These are phyloP conservation scores for Pammene aurita DNA, from an alignment of 2,888 invertebrate genomes.

Conservation along the genomic window DNA sequence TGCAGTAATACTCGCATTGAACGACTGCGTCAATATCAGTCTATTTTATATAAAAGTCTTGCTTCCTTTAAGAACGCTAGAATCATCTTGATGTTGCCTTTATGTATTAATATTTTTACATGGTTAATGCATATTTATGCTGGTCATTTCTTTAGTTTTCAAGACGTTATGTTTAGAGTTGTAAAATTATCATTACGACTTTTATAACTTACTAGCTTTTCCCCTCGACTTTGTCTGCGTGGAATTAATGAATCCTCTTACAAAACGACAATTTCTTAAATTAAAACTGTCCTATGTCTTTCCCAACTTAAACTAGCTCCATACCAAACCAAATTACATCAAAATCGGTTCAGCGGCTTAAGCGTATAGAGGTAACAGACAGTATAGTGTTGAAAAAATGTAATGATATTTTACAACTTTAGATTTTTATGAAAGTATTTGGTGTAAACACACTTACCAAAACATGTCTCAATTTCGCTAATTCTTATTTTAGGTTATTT, in stretches of 20 bases:
- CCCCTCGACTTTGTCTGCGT: too few species aligned
- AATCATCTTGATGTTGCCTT: constrained; percentile 7
- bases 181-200: neutral
- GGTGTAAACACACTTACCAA: constrained; percentile 26
- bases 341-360: too few species aligned
- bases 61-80: constrained; percentile 30
- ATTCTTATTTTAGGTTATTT: constrained; percentile 41
- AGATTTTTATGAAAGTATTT: neutral
- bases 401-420: neutral
- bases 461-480: constrained; percentile 39
- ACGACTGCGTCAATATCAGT: neutral
- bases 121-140: neutral
- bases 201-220: too few species aligned
- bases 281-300: too few species aligned
- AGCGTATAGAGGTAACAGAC: too few species aligned
- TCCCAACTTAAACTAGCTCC: too few species aligned
- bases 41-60: neutral
- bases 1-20: too few species aligned
- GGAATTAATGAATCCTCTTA: too few species aligned
- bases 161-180: neutral
- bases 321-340: too few species aligned
- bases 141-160: constrained; percentile 8
- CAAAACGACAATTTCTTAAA: too few species aligned
- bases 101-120: constrained; percentile 25
- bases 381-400: neutral